These are phyloP conservation scores for Chalcis sispes DNA, from an alignment of 2,888 invertebrate species.

Conservation along the genomic window DNA sequence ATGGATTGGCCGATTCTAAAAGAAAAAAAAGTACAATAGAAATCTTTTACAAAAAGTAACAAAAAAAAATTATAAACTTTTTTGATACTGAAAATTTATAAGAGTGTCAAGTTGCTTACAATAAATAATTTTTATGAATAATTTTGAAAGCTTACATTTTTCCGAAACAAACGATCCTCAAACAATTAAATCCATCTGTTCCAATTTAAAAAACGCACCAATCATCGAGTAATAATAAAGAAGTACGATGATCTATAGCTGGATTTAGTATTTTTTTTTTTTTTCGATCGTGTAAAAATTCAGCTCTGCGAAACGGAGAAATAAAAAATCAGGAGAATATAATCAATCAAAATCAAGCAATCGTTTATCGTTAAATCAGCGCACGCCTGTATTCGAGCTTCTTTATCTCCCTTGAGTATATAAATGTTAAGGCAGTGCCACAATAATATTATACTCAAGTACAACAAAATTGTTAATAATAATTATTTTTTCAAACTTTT, in stretches of 20 bases:
- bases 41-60: too few relatives aligned
- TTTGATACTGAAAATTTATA: too few relatives aligned
- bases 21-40: too few relatives aligned
- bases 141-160: too few relatives aligned
- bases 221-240: constrained; percentile 25
- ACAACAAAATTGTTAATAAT: too few relatives aligned
- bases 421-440: not conserved
- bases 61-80: too few relatives aligned
- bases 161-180: too few relatives aligned
- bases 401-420: not conserved
- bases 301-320: constrained; percentile 1
- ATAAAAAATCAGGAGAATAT: constrained; percentile 33
- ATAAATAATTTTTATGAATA: too few relatives aligned
- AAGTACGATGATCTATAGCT: not conserved
- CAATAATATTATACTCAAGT: too few relatives aligned
- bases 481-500: too few relatives aligned
- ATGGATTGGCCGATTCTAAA: too few relatives aligned
- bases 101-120: too few relatives aligned
- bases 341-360: constrained; percentile 61
- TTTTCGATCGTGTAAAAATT: not conserved
- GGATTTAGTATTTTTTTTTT: not conserved
- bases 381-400: constrained; percentile 30
- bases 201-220: not conserved
- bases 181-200: not conserved
- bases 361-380: constrained; percentile 50